Evolutionary conservation across 2,888 invertebrate species (phyloP).

Genomic region (Sarcophaga rosellei): DNA sequence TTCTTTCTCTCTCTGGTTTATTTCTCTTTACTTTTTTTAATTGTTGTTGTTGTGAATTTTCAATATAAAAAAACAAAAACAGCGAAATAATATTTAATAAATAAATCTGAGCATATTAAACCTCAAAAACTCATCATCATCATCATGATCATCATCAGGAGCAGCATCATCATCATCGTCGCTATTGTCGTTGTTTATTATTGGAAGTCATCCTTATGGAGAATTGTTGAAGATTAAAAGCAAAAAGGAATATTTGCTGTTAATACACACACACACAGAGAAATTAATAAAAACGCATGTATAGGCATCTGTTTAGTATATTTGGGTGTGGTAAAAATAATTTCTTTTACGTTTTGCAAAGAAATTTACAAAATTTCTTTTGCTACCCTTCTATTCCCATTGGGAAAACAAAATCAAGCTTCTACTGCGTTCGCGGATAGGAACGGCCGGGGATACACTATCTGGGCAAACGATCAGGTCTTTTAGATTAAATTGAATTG

Average conservation of each 20-base stretch:
- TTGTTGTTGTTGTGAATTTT: no score
- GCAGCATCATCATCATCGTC: slow-evolving; percentile 26
- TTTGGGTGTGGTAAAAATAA: no score
- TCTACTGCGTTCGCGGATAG: no score
- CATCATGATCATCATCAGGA: slow-evolving; percentile 46
- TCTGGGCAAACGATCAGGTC: no score
- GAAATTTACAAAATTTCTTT: no score
- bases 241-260: slow-evolving; percentile 46
- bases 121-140: slow-evolving; percentile 64
- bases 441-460: no score
- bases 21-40: background rate
- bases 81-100: slow-evolving; percentile 39
- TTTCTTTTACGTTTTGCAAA: no score
- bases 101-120: slow-evolving; percentile 62
- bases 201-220: slow-evolving; percentile 21
- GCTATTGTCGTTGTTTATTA: background rate
- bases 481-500: no score
- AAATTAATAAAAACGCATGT: background rate
- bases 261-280: slow-evolving; percentile 16
- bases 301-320: no score
- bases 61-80: background rate
- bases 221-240: slow-evolving; percentile 30
- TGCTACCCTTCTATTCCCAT: no score
- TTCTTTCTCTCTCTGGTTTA: background rate
- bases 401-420: no score